A percentile compares a stretch with the other conserved stretches of the same genome.
These are phyloP conservation scores for Collichthys lucidus DNA, from an alignment of 2,113 vertebrate genomes.

Conservation along the genomic window DNA sequence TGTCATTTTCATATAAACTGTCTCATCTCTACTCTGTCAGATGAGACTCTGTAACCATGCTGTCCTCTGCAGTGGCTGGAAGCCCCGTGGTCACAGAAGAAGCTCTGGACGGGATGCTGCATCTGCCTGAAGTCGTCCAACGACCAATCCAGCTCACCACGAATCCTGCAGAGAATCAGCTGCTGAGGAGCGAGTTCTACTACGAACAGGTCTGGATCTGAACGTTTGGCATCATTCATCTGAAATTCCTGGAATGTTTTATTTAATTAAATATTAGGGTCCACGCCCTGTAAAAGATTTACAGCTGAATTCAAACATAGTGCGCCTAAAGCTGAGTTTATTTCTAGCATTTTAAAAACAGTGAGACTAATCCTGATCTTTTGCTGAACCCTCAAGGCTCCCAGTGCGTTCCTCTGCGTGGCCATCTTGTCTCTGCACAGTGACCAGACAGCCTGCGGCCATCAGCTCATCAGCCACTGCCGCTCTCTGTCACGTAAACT, in stretches of 20 bases:
- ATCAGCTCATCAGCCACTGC: constrained; percentile 93
- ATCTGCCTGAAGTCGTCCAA: constrained; percentile 87
- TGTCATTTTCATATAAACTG: neutral
- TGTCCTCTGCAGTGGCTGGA: constrained; percentile 57
- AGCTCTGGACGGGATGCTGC: constrained; percentile 83
- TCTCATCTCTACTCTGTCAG: neutral
- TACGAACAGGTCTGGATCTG: constrained; percentile 90
- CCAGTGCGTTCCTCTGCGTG: constrained; percentile 95
- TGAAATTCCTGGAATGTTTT: neutral
- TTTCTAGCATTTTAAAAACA: neutral
- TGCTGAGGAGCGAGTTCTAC: constrained; percentile 92
- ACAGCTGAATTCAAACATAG: neutral
- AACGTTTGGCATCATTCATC: neutral
- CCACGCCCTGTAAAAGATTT: neutral
- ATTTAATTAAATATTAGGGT: neutral
- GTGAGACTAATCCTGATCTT: neutral
- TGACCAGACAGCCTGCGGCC: constrained; percentile 89
- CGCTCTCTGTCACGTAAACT: constrained; percentile 91
- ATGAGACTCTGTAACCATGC: no score
- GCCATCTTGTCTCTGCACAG: constrained; percentile 93
- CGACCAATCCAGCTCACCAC: constrained; percentile 88
- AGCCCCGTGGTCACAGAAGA: constrained; percentile 67
- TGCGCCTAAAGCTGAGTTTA: neutral
- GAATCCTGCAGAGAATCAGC: constrained; percentile 89
- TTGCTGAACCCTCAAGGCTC: constrained; percentile 84